Base-by-base conservation (phyloP, 2,888 invertebrate genomes). In the Scaeva pyrastri region DNA sequence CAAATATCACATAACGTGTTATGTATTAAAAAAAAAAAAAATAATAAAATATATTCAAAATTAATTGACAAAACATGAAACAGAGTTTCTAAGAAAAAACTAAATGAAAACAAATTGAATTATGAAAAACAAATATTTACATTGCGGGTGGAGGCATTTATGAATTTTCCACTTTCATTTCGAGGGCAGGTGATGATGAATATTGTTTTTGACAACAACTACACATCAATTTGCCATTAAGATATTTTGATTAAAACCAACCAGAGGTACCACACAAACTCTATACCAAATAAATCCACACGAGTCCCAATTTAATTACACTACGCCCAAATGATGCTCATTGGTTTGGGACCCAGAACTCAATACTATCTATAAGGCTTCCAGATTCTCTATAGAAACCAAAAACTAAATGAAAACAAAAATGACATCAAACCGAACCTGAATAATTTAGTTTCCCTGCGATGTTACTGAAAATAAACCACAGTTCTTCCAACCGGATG, bases 401-500 rank as follows among this genome's bases (percentile, higher is more conserved):
- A 10, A 39, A 7, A 39, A 39, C 39, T 11, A 10, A 21, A 8
- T 4, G 12, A 2, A 26, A n/a, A 56, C n/a, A 16, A 19, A 36
- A 36, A 16, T 16, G 3, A 56, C 16, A 56, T 36, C 31, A 6
- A 26, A 14, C 16, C 1, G 0, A 56, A 31, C 2, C 16, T 31
- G 1, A 56, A 16, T 56, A 56, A 56, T 31, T 16, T 56, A 56
- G 31, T 16, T 56, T 31, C 16, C 11, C 16, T 16, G 31, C 11
- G 5, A 36, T 16, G 31, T 16, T 1, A 36, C 31, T 56, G 31
- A 10, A 31, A 36, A 56, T 52, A 16, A 56, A 31, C 56, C 56
- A 56, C 31, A 56, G n/a, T 10, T 10, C 55, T 31, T 56, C 16
- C 31, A 31, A 56, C 56, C 55, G 16, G 16, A 21, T 60, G 58